Percentiles rank a stretch among this genome's conserved stretches.
phyloP scores from a whole-genome alignment of 2,113 vertebrate species.

The Pelusios castaneus region DNA sequence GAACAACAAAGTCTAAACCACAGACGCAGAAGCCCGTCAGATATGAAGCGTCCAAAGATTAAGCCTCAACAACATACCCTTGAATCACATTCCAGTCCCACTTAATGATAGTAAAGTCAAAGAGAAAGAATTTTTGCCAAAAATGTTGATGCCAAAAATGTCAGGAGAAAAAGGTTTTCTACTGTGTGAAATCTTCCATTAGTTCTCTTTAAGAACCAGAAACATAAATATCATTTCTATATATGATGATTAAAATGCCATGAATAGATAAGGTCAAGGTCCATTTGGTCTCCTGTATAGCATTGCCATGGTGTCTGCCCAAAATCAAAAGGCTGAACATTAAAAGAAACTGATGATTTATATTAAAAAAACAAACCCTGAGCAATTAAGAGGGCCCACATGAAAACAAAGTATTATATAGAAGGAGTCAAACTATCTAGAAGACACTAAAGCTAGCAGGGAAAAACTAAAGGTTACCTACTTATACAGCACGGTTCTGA shows the following conservation, averaged over 20 bases:
- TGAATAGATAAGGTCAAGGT: slow-evolving; percentile 28
- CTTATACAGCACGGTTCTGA: neutral
- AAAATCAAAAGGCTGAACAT: slow-evolving; percentile 60
- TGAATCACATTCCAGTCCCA: neutral
- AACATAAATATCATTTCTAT: neutral
- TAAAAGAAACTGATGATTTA: slow-evolving; percentile 26
- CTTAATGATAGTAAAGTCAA: neutral
- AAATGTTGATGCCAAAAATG: slow-evolving; percentile 13
- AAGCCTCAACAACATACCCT: neutral
- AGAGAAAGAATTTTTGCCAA: slow-evolving; percentile 37
- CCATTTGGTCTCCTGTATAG: slow-evolving; percentile 22
- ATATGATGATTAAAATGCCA: neutral
- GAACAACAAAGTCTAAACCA: neutral
- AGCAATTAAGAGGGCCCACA: neutral
- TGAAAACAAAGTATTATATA: neutral
- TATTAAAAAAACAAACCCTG: neutral
- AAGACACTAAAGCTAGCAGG: neutral
- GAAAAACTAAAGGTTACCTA: neutral
- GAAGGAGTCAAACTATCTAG: neutral
- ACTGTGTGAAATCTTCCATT: neutral
- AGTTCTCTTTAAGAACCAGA: neutral
- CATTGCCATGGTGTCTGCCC: slow-evolving; percentile 8
- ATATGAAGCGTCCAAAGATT: neutral
- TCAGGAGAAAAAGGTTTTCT: slow-evolving; percentile 13
- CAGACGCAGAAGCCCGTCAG: slow-evolving; percentile 5